A percentile compares a stretch with the other conserved stretches of the same genome.
Evolutionary conservation across 2,113 vertebrate species (phyloP).

Genomic region (Oreochromis niloticus): DNA sequence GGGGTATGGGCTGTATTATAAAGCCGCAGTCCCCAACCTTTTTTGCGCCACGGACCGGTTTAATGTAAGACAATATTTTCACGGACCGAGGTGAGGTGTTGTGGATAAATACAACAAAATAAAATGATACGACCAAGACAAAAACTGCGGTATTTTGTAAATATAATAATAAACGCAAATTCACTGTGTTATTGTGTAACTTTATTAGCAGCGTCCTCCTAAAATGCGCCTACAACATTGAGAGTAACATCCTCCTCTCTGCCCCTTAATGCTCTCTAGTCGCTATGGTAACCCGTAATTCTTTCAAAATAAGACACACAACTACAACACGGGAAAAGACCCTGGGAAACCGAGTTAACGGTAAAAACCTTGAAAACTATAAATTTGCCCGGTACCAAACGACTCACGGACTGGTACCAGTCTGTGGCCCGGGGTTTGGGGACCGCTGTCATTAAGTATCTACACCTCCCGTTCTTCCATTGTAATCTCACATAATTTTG

Average conservation of each 20-base stretch:
- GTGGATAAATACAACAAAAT: not conserved
- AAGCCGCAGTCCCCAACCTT: not conserved
- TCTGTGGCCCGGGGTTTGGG: fast-evolving
- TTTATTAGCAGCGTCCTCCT: not conserved
- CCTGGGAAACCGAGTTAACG: fast-evolving
- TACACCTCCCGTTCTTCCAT: not conserved
- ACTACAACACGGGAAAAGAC: not conserved
- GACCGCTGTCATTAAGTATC: not conserved
- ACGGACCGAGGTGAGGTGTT: not conserved
- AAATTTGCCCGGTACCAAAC: not conserved
- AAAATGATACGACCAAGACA: fast-evolving
- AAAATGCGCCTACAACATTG: fast-evolving
- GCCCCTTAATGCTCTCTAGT: not conserved
- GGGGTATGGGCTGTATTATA: not conserved
- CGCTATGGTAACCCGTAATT: fast-evolving
- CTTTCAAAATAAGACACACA: not conserved
- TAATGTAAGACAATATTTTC: not conserved
- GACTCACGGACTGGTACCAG: fast-evolving
- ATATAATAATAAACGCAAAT: not conserved
- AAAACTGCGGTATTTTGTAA: not conserved
- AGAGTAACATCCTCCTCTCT: not conserved
- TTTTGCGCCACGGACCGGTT: not conserved
- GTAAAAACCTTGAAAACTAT: not conserved
- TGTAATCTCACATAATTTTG: not conserved
- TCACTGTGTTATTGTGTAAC: fast-evolving